Conservation (phyloP, 2,888 invertebrate genomes). For the Labia minor region DNA sequence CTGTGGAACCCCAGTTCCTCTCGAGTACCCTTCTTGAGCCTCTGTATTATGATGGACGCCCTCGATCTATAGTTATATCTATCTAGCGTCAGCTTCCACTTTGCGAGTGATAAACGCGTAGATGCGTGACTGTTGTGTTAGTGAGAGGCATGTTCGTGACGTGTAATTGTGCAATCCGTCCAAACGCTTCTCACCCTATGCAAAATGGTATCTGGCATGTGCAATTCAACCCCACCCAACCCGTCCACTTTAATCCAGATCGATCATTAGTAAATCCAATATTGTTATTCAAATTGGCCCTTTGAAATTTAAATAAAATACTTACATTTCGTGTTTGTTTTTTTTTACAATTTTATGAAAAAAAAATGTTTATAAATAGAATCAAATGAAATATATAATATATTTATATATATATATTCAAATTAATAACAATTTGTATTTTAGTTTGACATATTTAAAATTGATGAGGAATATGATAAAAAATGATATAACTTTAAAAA, state of each 20-base stretch:
- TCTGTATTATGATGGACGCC: neutral
- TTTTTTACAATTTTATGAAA: neutral
- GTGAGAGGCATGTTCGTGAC: neutral
- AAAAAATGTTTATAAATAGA: neutral
- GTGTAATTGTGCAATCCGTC: conserved; percentile 3
- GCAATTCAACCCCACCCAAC: neutral
- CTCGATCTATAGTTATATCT: neutral
- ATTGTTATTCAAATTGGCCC: neutral
- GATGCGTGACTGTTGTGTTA: neutral
- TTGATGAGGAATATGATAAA: too few relatives aligned
- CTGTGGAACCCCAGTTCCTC: neutral
- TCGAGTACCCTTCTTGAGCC: neutral
- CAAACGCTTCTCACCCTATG: neutral
- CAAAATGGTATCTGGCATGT: neutral
- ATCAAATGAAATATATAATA: too few relatives aligned
- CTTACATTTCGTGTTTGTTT: neutral
- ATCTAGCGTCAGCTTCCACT: neutral
- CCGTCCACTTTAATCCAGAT: neutral
- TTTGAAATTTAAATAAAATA: neutral
- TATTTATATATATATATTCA: too few relatives aligned
- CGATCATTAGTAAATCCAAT: neutral
- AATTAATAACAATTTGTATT: too few relatives aligned
- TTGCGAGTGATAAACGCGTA: neutral
- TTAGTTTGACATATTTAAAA: too few relatives aligned
- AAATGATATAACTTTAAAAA: too few relatives aligned